A percentile compares a stretch with the other conserved stretches of the same genome.
Evolutionary conservation across 1,140 invertebrate genomes (phyloP).

Genomic region (Papilio polytes): DNA sequence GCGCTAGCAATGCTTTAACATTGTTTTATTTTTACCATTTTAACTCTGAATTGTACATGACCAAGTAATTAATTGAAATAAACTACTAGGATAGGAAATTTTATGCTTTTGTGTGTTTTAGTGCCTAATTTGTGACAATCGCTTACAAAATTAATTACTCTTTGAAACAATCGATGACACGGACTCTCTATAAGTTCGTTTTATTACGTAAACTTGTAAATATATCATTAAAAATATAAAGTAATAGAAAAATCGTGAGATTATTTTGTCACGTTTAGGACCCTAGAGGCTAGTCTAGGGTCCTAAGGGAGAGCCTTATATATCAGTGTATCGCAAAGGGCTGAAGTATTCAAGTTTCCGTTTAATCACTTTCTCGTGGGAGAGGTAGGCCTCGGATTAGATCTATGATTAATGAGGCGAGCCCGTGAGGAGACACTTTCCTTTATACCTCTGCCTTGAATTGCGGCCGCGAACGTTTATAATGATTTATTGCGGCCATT

Average conservation of each 20-base stretch:
- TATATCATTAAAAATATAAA: too few species aligned
- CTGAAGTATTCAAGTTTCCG: constrained; percentile 16
- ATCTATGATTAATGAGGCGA: constrained; percentile 35
- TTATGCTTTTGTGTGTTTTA: too few species aligned
- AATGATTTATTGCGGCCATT: constrained; percentile 29
- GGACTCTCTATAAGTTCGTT: too few species aligned
- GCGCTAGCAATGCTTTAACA: constrained; percentile 14
- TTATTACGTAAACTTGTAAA: too few species aligned
- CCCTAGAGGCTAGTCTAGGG: too few species aligned
- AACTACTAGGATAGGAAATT: not conserved
- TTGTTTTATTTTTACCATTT: not conserved
- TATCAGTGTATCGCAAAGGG: not conserved
- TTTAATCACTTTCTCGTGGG: constrained; percentile 34
- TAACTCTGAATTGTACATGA: not conserved
- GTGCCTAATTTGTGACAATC: too few species aligned
- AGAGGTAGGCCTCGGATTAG: constrained; percentile 24
- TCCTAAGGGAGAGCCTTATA: not conserved
- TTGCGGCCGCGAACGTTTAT: constrained; percentile 17
- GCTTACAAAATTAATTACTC: too few species aligned
- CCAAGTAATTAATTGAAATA: not conserved
- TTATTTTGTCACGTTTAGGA: too few species aligned
- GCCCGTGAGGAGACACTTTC: constrained; percentile 36
- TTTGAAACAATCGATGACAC: too few species aligned
- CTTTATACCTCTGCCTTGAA: constrained; percentile 23
- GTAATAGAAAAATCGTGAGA: too few species aligned